phyloP scores from a whole-genome alignment of 2,113 vertebrate species.

The Thalassoma bifasciatum region DNA sequence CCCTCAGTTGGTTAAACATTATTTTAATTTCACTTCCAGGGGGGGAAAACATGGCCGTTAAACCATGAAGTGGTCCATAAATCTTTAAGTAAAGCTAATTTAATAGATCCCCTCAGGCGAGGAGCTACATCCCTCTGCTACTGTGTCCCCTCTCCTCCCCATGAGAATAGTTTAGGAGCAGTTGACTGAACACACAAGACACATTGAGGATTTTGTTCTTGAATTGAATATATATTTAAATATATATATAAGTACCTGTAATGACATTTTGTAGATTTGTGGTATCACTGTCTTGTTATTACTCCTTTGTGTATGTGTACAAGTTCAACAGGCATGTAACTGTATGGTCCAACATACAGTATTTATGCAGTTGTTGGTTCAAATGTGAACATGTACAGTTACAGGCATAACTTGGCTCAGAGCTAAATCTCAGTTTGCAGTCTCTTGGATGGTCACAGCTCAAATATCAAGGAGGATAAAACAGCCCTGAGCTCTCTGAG shows the following conservation, averaged over 20 bases:
- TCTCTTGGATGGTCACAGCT: not conserved
- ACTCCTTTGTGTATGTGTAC: not conserved
- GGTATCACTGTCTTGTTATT: too few species aligned
- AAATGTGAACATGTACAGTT: not conserved
- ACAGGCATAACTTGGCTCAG: not conserved
- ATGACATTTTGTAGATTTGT: not conserved
- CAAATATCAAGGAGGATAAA: not conserved
- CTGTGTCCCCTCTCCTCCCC: conserved; percentile 5
- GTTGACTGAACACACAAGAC: not conserved
- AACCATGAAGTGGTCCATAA: conserved; percentile 66
- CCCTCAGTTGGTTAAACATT: conserved; percentile 60
- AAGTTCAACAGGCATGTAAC: not conserved
- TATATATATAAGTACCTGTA: too few species aligned
- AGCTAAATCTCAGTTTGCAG: not conserved
- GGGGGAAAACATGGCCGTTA: conserved; percentile 70
- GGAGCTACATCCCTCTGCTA: conserved; percentile 35
- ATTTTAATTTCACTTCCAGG: conserved; percentile 63
- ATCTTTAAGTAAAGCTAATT: conserved; percentile 74
- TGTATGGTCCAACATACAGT: not conserved
- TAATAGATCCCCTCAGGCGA: conserved; percentile 52
- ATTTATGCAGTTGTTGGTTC: not conserved
- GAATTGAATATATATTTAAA: too few species aligned
- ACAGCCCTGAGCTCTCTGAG: not conserved
- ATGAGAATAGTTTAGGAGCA: not conserved
- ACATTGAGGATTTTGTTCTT: not conserved